phyloP scores from a whole-genome alignment of 2,113 vertebrate species.

The Amia ocellicauda region DNA sequence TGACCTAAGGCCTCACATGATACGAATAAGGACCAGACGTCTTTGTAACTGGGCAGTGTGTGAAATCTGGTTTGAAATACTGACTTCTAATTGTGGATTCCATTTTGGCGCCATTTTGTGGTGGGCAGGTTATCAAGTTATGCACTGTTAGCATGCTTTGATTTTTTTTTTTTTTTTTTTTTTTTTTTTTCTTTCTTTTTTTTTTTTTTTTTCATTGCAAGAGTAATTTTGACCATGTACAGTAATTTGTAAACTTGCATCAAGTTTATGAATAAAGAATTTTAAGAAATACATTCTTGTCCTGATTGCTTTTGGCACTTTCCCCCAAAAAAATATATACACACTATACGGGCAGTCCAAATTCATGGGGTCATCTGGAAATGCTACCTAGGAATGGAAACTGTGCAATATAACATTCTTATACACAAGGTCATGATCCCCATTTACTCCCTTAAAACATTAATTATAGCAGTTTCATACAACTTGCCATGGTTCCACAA shows the following conservation, averaged over 20 bases:
- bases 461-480: no score
- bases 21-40: constrained; percentile 21
- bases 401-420: no score
- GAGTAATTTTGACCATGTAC: constrained; percentile 76
- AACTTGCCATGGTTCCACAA: no score
- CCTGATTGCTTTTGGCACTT: neutral
- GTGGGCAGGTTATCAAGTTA: constrained; percentile 60
- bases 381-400: no score
- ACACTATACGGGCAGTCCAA: no score
- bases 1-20: constrained; percentile 30
- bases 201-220: constrained; percentile 59
- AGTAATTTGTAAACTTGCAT: constrained; percentile 81
- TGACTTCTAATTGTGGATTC: constrained; percentile 40
- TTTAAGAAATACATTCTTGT: constrained; percentile 60
- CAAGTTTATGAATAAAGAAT: constrained; percentile 82
- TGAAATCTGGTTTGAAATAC: constrained; percentile 13
- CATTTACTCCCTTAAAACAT: no score
- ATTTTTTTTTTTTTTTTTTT: constrained; percentile 32
- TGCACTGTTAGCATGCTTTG: constrained; percentile 74
- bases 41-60: neutral
- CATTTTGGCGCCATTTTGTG: constrained; percentile 49
- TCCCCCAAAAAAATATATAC: no score
- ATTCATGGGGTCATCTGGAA: no score
- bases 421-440: no score
- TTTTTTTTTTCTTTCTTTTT: constrained; percentile 32